Base-by-base conservation (phyloP, 2,113 vertebrate genomes). In the Cebidichthys violaceus region DNA sequence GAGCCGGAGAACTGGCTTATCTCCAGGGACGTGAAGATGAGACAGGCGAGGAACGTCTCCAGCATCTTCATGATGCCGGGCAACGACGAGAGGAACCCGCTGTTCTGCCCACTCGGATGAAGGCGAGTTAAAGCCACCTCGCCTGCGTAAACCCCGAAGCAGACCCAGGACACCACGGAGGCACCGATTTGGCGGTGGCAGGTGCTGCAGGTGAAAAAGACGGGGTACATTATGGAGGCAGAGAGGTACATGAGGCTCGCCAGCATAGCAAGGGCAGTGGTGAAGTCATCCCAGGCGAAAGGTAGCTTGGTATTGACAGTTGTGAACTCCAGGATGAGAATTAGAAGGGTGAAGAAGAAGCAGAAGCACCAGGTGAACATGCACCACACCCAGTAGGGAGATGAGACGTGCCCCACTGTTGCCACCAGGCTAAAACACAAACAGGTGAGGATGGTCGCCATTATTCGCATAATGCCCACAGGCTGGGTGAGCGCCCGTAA, bases 301-400 rank as follows among this genome's bases (percentile, higher is more conserved):
- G 95, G 96, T 52, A 97, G 54, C 60, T 88, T 90, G 0, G 39
- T 31, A 27, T 66, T 88, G 65, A 97, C 27, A 2, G 87, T 93
- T 37, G 93, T 94, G 86, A 97, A 90, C 94, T 97, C 97, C 90
- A 96, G 73, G 59, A 96, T 9, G 50, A 97, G 41, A 65, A 97
- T 95, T 62, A 96, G 70, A 35, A 96, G 79, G 0, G 96, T 96
- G 73, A 96, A 70, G 9, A 86, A 9, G 27, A 94, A 97, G 86
- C 96, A 97, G 89, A 97, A 95, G 82, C 94, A 95, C 97, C 97
- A 98, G 6, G 94, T 95, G 88, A 97, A 97, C 96, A 97, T 96
- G 87, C 96, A 96, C 97, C 97, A 97, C 0, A 85, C 85, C 75
- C 97, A 96, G 7, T 94, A 96, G 13, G 94, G 1, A 1, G 0